Evolutionary conservation across 23 tunicate genomes (phyloP).

Genomic region (Trididemnum clinides): DNA sequence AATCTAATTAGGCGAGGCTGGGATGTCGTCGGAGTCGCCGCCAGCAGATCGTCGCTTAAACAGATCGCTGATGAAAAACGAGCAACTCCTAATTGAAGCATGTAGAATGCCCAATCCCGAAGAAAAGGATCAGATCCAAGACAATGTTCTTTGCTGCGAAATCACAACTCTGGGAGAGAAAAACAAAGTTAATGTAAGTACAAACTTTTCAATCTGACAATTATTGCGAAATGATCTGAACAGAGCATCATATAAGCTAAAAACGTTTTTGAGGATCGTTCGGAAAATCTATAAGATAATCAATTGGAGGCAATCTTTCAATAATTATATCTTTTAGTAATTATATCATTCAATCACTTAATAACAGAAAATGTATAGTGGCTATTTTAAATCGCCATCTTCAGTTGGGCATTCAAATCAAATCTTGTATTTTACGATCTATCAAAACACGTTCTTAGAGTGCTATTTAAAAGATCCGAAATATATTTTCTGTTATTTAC

Average conservation of each 20-base stretch:
- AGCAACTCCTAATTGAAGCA: not conserved
- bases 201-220: not conserved
- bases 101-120: not conserved
- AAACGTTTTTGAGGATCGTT: not conserved
- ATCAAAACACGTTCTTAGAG: no score
- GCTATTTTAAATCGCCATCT: no score
- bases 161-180: not conserved
- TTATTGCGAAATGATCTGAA: not conserved
- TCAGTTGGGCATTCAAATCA: no score
- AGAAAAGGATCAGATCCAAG: not conserved
- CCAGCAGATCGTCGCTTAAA: not conserved
- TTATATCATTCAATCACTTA: no score
- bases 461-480: no score
- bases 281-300: no score
- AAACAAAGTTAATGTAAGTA: not conserved
- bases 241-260: not conserved
- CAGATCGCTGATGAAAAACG: not conserved
- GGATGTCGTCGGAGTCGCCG: not conserved
- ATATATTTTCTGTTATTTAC: no score
- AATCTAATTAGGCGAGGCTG: no score
- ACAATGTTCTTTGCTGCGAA: conserved; percentile 9
- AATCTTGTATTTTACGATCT: no score
- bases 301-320: no score
- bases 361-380: no score
- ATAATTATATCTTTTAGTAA: no score